Percentiles rank a stretch among this genome's conserved stretches.
Conservation (phyloP, 2,797 vertebrate genomes). For the Sphenodon punctatus region DNA sequence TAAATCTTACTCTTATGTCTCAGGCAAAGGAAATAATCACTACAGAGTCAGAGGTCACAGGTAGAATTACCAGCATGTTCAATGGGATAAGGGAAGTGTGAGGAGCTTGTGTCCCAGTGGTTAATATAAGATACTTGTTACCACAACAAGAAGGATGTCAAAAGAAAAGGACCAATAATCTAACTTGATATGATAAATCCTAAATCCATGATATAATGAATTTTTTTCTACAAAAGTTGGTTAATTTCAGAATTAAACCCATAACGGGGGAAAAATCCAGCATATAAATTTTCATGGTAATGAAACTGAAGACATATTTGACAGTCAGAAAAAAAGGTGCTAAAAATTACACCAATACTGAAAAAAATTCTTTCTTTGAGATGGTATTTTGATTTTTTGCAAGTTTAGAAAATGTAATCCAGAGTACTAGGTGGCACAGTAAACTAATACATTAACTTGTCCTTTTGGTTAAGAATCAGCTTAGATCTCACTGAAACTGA, state of each 20-base stretch:
- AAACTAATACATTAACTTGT: slow-evolving; percentile 58
- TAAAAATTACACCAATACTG: neutral
- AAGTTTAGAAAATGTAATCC: slow-evolving; percentile 47
- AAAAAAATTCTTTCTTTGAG: neutral
- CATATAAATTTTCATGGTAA: neutral
- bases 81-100: neutral
- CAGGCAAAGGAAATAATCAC: neutral
- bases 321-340: neutral
- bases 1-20: slow-evolving; percentile 41
- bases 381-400: neutral
- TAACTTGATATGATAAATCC: neutral
- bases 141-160: neutral
- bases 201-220: neutral
- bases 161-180: neutral
- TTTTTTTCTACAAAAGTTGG: neutral
- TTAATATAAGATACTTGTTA: neutral
- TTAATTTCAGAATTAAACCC: neutral
- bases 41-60: neutral
- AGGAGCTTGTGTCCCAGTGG: neutral
- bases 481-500: too few species aligned
- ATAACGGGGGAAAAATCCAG: neutral
- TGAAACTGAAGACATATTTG: neutral
- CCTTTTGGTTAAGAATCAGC: neutral
- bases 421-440: slow-evolving; percentile 48
- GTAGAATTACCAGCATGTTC: neutral